A percentile compares a stretch with the other conserved stretches of the same genome.
These are phyloP conservation scores for Beaufortia kweichowensis DNA, from an alignment of 2,113 vertebrate species.

Conservation along the genomic window DNA sequence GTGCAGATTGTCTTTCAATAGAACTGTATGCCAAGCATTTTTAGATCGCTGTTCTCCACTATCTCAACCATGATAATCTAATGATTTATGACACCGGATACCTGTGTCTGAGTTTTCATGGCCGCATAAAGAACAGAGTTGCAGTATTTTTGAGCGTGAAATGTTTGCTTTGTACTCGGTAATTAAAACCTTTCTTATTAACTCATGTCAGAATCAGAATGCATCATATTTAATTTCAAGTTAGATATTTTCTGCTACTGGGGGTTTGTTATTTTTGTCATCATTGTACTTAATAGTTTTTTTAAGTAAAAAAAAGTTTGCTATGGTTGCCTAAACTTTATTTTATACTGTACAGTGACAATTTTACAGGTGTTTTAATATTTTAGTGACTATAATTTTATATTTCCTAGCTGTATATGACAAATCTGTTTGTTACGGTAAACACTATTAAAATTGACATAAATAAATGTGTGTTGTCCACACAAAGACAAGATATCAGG, in stretches of 20 bases:
- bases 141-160: not conserved
- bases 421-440: too few species aligned
- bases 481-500: too few species aligned
- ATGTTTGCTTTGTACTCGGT: not conserved
- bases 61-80: slow-evolving; percentile 44
- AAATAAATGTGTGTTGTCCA: too few species aligned
- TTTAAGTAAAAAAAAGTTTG: too few species aligned
- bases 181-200: slow-evolving; percentile 13
- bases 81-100: slow-evolving; percentile 48
- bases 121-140: slow-evolving; percentile 29
- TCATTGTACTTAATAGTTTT: not conserved
- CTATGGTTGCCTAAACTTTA: too few species aligned
- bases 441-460: too few species aligned
- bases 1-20: slow-evolving; percentile 51
- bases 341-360: too few species aligned
- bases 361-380: too few species aligned
- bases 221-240: not conserved
- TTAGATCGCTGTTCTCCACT: slow-evolving; percentile 30
- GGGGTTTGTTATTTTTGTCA: not conserved
- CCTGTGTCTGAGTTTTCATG: slow-evolving; percentile 33
- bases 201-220: not conserved
- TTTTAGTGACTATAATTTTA: too few species aligned
- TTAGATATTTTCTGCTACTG: not conserved
- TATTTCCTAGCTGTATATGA: too few species aligned
- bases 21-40: slow-evolving; percentile 30